phyloP scores from a whole-genome alignment of 2,888 invertebrate genomes.

The Meiosimyza decipiens region DNA sequence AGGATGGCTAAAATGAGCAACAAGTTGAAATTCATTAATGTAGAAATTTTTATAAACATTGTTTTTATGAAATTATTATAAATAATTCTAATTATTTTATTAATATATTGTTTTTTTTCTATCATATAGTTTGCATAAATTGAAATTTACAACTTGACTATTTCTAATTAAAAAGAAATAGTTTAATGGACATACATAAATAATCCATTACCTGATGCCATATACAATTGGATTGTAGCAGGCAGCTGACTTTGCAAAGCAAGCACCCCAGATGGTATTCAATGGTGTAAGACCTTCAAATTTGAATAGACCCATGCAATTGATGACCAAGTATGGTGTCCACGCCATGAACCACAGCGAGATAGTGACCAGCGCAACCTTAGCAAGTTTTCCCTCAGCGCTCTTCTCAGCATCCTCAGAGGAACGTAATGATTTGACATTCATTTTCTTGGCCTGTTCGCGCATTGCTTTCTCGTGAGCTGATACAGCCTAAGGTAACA shows the following conservation, averaged over 20 bases:
- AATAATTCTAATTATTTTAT: too few relatives aligned
- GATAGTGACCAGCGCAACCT: slow-evolving; percentile 91
- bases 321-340: slow-evolving; percentile 89
- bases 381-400: slow-evolving; percentile 88
- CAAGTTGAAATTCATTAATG: neutral
- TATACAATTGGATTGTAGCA: slow-evolving; percentile 93
- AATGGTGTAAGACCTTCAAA: slow-evolving; percentile 79
- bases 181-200: too few relatives aligned
- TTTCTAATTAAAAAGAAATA: too few relatives aligned
- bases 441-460: slow-evolving; percentile 94
- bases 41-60: neutral
- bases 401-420: slow-evolving; percentile 81
- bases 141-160: too few relatives aligned
- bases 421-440: slow-evolving; percentile 86
- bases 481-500: slow-evolving; percentile 74
- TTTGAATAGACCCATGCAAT: slow-evolving; percentile 83
- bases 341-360: slow-evolving; percentile 92
- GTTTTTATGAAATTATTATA: slow-evolving; percentile 37
- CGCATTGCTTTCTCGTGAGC: slow-evolving; percentile 88
- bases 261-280: slow-evolving; percentile 88
- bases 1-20: slow-evolving; percentile 68
- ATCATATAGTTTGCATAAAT: too few relatives aligned
- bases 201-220: slow-evolving; percentile 90
- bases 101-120: too few relatives aligned
- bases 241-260: slow-evolving; percentile 92